These are phyloP conservation scores for Drosophila navojoa DNA, from an alignment of 1,140 invertebrate species.

Conservation along the genomic window DNA sequence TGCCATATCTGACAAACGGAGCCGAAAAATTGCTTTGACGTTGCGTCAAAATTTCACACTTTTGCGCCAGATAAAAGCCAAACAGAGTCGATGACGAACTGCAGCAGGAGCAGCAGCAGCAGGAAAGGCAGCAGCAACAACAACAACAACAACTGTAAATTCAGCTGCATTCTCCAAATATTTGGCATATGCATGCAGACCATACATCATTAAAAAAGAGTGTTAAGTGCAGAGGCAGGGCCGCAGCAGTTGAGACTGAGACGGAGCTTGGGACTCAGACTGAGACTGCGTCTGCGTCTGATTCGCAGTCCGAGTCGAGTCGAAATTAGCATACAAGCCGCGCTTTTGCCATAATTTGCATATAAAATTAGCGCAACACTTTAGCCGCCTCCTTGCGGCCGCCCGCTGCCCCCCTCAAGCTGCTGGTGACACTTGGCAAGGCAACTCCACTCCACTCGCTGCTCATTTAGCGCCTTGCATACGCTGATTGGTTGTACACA, in stretches of 20 bases:
- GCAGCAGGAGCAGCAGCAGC: background rate
- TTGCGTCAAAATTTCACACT: slow-evolving; percentile 81
- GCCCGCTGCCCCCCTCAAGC: background rate
- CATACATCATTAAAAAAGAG: slow-evolving; percentile 76
- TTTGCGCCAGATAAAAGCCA: slow-evolving; percentile 69
- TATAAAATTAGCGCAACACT: slow-evolving; percentile 81
- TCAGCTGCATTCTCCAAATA: slow-evolving; percentile 70
- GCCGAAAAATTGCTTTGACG: slow-evolving; percentile 75
- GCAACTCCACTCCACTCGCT: slow-evolving; percentile 21
- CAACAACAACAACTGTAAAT: background rate
- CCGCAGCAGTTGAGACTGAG: background rate
- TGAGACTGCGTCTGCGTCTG: background rate
- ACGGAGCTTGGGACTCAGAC: background rate
- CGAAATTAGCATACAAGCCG: slow-evolving; percentile 79
- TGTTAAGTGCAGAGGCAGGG: slow-evolving; percentile 41
- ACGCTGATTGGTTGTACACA: slow-evolving; percentile 78
- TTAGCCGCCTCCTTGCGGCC: slow-evolving; percentile 38
- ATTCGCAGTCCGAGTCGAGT: slow-evolving; percentile 14
- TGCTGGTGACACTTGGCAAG: slow-evolving; percentile 42
- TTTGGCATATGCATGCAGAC: slow-evolving; percentile 56
- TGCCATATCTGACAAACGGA: slow-evolving; percentile 69
- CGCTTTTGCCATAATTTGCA: slow-evolving; percentile 81
- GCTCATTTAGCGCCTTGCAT: slow-evolving; percentile 71
- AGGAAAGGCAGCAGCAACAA: background rate
- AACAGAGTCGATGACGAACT: slow-evolving; percentile 48